Evolutionary conservation across 2,113 vertebrate species (phyloP), one percentile per base, ranked within the genome.

Genomic region (Sphaerodactylus townsendi): DNA sequence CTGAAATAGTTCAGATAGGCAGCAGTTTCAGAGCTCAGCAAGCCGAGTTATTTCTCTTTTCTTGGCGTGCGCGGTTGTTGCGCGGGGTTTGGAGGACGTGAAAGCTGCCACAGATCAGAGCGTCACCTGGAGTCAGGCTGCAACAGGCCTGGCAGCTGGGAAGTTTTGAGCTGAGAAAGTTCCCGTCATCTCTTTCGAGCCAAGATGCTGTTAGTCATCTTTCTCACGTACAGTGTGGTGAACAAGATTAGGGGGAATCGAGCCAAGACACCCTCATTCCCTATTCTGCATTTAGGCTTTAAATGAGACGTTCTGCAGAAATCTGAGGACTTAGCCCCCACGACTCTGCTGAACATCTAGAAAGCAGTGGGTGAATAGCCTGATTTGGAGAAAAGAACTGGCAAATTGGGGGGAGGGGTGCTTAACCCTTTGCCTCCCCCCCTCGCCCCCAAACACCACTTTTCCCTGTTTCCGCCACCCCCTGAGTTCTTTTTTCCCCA

Each of bases 111-210:
- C 15, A 81, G 79, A 83, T 13, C 35, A 28, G 1, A 35, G 59
- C 15, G n/a, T 23, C 37, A 71, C 77, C 68, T 85, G 81, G 91
- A 93, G 88, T 86, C 82, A 92, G 39, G 56, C 48, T 84, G 88
- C 44, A 77, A 86, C 70, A 85, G 59, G 44, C 87, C n/a, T 35
- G 35, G 81, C 72, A 64, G 48, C 39, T 64, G 86, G 70, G 82
- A 78, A 73, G 83, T 77, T 37, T 10, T 86, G 78, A 75, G 74
- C 23, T 44, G 25, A 91, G 84, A 56, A 83, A 81, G 82, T 3
- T 17, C 33, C 71, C 2, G 48, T 72, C 46, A 89, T 82, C 56
- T 87, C 53, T 48, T 62, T 48, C 44, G 41, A 90, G 69, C 59
- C 65, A 56, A 59, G 59, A 41, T 44, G 15, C 14, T 46, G 37